phyloP scores from a whole-genome alignment of 2,113 vertebrate species.

The Albula goreensis region DNA sequence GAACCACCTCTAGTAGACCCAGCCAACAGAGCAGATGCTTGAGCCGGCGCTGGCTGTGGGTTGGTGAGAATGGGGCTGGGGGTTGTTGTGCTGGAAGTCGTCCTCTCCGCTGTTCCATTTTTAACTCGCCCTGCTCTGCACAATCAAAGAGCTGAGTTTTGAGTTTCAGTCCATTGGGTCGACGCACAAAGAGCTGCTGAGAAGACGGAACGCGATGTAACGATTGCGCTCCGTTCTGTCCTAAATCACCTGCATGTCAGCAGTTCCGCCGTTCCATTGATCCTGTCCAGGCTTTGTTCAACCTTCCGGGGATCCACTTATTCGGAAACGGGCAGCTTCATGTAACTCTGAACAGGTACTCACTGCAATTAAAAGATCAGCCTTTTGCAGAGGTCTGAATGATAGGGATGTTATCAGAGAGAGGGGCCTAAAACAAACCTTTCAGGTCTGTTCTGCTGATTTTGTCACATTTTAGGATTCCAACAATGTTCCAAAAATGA shows the following conservation, averaged over 20 bases:
- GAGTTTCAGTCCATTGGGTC: not conserved
- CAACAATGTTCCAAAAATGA: not conserved
- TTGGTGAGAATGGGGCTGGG: not conserved
- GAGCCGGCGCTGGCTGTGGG: not conserved
- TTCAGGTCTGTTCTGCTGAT: not conserved
- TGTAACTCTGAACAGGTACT: not conserved
- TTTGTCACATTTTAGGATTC: not conserved
- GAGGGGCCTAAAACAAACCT: not conserved
- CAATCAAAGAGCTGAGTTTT: not conserved
- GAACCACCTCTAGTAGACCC: not conserved
- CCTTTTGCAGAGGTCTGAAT: not conserved
- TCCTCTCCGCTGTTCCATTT: not conserved
- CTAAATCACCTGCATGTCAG: not conserved
- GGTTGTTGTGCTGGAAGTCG: not conserved
- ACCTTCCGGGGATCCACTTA: not conserved
- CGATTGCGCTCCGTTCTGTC: not conserved
- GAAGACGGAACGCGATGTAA: not conserved
- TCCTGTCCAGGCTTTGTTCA: not conserved
- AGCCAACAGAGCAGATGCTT: conserved; percentile 10
- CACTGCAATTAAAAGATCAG: not conserved
- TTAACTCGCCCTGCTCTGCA: not conserved
- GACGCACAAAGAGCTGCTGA: not conserved
- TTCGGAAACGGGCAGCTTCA: not conserved
- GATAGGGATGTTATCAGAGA: not conserved
- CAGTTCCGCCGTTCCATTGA: not conserved